These are phyloP conservation scores for Elachura formosa DNA, from an alignment of 2,113 vertebrate genomes.

Conservation along the genomic window DNA sequence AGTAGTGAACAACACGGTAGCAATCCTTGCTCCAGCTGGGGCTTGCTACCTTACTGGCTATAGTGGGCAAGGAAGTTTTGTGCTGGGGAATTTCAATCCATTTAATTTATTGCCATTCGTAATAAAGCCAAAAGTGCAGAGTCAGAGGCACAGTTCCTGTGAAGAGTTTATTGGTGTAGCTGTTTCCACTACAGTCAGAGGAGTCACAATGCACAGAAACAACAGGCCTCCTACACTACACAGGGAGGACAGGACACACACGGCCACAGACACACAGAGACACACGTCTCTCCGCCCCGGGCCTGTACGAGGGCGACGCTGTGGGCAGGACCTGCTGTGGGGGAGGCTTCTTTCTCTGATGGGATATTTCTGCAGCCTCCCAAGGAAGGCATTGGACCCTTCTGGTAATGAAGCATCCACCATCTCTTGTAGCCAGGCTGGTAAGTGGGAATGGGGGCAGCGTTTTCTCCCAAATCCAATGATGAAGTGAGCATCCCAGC, in stretches of 20 bases:
- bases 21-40: background rate
- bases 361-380: background rate
- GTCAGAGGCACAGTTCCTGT: background rate
- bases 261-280: slow-evolving; percentile 39
- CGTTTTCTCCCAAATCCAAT: background rate
- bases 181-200: slow-evolving; percentile 62
- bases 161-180: slow-evolving; percentile 62
- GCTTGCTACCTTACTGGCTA: background rate
- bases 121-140: background rate
- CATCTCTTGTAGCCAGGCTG: background rate
- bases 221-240: slow-evolving; percentile 57
- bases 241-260: slow-evolving; percentile 46
- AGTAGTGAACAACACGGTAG: background rate
- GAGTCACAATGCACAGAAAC: slow-evolving; percentile 58
- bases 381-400: background rate
- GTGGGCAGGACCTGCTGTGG: background rate
- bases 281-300: background rate
- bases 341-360: background rate
- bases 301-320: background rate
- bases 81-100: background rate
- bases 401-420: background rate
- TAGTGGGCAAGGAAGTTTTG: background rate
- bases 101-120: background rate
- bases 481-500: background rate
- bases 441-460: background rate